phyloP scores from a whole-genome alignment of 2,113 vertebrate genomes.

The Lucifuga dentata region DNA sequence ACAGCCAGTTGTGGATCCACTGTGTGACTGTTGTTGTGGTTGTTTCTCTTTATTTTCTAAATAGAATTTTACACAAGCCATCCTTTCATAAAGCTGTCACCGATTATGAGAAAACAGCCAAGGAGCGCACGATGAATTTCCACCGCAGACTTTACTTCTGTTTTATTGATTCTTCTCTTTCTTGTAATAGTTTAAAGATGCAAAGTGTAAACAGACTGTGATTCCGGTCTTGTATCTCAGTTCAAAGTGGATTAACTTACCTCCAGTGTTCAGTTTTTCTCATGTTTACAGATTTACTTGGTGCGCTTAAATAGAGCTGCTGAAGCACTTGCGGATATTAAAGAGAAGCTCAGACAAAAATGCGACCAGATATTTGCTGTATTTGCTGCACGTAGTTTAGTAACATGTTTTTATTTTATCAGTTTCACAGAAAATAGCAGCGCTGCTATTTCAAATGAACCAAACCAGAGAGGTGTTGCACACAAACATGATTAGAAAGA shows the following conservation, averaged over 20 bases:
- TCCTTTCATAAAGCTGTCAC: slow-evolving; percentile 47
- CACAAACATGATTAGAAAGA: too few species aligned
- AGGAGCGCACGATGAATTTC: slow-evolving; percentile 20
- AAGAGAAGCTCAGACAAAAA: too few species aligned
- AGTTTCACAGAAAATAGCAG: not conserved
- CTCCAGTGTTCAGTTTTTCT: not conserved
- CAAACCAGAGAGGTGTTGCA: slow-evolving; percentile 6
- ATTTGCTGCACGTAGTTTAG: too few species aligned
- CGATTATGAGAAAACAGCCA: slow-evolving; percentile 18
- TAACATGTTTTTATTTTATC: slow-evolving; percentile 21
- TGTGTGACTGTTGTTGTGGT: slow-evolving; percentile 24
- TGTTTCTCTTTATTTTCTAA: slow-evolving; percentile 46
- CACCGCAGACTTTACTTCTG: not conserved
- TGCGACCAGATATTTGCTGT: too few species aligned
- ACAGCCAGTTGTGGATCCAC: slow-evolving; percentile 45
- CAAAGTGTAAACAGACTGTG: slow-evolving; percentile 16
- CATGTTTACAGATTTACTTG: slow-evolving; percentile 10
- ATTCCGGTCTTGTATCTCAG: slow-evolving; percentile 10
- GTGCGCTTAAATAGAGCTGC: too few species aligned
- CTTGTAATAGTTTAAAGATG: slow-evolving; percentile 29
- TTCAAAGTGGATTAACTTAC: not conserved
- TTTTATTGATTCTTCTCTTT: slow-evolving; percentile 24
- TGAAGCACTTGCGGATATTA: too few species aligned
- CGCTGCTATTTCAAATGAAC: not conserved
- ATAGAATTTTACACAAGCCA: slow-evolving; percentile 44